These are phyloP conservation scores for Tenebrosternarchus preto DNA, from an alignment of 2,113 vertebrate species.

Conservation along the genomic window DNA sequence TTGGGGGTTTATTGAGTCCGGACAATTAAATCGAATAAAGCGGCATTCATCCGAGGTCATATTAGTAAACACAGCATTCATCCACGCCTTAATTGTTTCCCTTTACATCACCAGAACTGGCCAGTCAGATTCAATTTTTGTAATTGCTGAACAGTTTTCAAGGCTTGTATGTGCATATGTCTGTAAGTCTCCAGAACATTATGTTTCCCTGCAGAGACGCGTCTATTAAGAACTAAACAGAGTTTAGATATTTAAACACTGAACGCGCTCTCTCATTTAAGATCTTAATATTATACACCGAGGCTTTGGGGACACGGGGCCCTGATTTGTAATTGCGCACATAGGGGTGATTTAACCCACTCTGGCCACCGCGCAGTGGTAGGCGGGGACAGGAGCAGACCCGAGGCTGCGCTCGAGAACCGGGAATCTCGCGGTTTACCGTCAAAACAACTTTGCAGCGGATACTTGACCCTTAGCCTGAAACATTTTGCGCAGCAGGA, in stretches of 20 bases:
- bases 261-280: too few species aligned
- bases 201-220: background rate
- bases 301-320: too few species aligned
- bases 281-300: too few species aligned
- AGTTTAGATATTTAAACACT: too few species aligned
- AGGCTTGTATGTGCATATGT: background rate
- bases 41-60: background rate
- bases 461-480: too few species aligned
- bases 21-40: background rate
- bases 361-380: too few species aligned
- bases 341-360: constrained; percentile 44
- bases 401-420: too few species aligned
- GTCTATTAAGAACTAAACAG: constrained; percentile 43
- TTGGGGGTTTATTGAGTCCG: too few species aligned
- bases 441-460: too few species aligned
- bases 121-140: background rate
- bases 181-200: constrained; percentile 7
- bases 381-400: too few species aligned
- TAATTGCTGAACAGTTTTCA: background rate
- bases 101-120: background rate
- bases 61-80: background rate
- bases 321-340: constrained; percentile 44
- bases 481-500: too few species aligned
- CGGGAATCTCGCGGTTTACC: too few species aligned
- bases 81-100: background rate